Base-by-base conservation (phyloP, 1,140 invertebrate species). In the Cotesia typhae region DNA sequence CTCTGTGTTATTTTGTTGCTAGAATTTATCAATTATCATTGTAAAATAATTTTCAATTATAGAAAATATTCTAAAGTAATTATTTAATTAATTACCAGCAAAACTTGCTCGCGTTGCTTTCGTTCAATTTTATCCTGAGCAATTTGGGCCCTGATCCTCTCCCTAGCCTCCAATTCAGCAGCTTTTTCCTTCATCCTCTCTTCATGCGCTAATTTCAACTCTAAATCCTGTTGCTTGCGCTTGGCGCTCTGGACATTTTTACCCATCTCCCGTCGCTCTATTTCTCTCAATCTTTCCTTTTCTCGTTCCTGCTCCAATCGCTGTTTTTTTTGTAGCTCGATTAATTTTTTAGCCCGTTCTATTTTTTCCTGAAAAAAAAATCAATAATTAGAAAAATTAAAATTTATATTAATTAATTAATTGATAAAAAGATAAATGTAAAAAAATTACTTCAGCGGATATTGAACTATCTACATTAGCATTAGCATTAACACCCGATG, bases 141-240 rank as follows among this genome's bases (percentile, higher is more conserved):
- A 79, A 93, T 95, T 85, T 93, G 91, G 69, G 90, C 89, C 75
- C 90, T 87, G 38, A 95, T 90, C 77, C 90, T 88, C 74, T 94
- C 91, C 76, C 91, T 82, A 2, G 92, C 91, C 60, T 88, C 84
- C 67, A 89, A 85, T 73, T 94, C 92, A 68, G 91, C 92, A 73
- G 90, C 87, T 80, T 91, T 94, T 74, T 94, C 93, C 73, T 89
- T 91, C 76, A 91, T 89, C 67, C 91, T 90, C 75, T 92, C 91
- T 75, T 92, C 89, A 78, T 92, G 85, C 41, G 90, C 76, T 80
- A 93, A 89, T 77, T 92, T 93, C 3, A 93, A 75, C 78, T 96
- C 92, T 76, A 91, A 88, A 2, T 96, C 94, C 47, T 93, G 90
- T 75, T 93, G 91, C 83, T 88, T 90, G 72, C 89, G 86, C 78